Percentiles rank a stretch among this genome's conserved stretches.
Conservation (phyloP, 2,797 vertebrate species). For the Nannoperca obscura region DNA sequence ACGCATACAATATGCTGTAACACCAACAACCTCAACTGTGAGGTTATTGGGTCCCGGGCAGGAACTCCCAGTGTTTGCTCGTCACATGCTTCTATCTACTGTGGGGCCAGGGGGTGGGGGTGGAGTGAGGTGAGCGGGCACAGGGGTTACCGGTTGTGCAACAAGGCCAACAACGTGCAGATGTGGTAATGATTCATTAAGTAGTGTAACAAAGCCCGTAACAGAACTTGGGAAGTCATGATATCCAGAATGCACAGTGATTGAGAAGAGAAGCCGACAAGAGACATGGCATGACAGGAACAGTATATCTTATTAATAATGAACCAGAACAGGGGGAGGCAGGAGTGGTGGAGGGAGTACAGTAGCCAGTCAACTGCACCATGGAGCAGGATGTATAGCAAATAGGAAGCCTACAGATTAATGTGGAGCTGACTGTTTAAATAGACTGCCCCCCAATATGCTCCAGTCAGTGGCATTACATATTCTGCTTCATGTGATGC, state of each 20-base stretch:
- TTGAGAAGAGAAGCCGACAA: conserved; percentile 5
- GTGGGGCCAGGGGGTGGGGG: not conserved
- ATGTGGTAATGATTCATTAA: conserved; percentile 29
- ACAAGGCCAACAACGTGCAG: conserved; percentile 26
- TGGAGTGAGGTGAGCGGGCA: not conserved
- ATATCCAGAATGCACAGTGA: conserved; percentile 10
- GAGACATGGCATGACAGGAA: conserved; percentile 28
- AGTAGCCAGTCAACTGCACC: conserved; percentile 12
- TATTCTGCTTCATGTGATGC: conserved; percentile 68
- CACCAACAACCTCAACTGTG: conserved; percentile 13
- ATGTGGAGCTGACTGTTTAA: not conserved
- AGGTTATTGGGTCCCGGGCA: conserved; percentile 1
- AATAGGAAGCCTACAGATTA: not conserved
- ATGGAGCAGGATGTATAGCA: conserved; percentile 1
- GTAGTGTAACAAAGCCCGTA: conserved; percentile 1
- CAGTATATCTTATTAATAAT: conserved; percentile 40
- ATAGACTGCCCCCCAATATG: not conserved
- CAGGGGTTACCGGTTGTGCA: not conserved
- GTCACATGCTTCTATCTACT: conserved; percentile 32
- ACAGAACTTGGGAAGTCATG: conserved; percentile 9
- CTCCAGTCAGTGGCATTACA: conserved; percentile 44
- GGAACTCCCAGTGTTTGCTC: conserved; percentile 9
- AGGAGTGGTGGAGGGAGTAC: not conserved
- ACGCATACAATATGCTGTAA: conserved; percentile 17
- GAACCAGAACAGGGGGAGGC: conserved; percentile 8